These are phyloP conservation scores for Ictalurus furcatus DNA, from an alignment of 2,113 vertebrate species.

Conservation along the genomic window DNA sequence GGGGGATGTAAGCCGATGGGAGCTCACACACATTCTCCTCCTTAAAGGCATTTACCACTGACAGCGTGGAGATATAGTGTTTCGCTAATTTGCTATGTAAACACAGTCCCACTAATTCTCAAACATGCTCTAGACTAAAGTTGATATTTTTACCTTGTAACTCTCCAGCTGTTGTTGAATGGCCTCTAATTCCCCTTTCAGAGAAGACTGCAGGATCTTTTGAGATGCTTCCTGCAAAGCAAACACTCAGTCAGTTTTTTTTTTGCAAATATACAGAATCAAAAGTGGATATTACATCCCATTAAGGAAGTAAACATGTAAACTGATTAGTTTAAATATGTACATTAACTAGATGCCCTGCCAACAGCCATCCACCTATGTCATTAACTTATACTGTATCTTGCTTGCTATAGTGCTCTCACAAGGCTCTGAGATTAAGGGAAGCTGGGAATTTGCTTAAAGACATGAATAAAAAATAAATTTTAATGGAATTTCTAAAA, in stretches of 20 bases:
- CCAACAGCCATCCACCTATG: not conserved
- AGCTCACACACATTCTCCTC: not conserved
- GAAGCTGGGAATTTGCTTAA: not conserved
- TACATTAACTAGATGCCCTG: not conserved
- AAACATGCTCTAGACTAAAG: not conserved
- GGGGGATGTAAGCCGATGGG: not conserved
- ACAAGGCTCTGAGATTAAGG: not conserved
- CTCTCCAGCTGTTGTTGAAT: conserved; percentile 90
- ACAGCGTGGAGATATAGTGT: not conserved
- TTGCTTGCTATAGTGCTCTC: not conserved
- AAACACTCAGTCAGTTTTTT: not conserved
- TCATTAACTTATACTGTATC: not conserved
- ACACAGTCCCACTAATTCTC: not conserved
- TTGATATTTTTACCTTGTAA: conserved; percentile 76
- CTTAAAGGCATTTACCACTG: not conserved
- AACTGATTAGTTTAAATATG: not conserved
- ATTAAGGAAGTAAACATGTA: not conserved
- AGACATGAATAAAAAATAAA: not conserved
- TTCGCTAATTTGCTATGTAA: not conserved
- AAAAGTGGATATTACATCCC: not conserved
- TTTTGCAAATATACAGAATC: not conserved
- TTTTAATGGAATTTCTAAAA: not conserved
- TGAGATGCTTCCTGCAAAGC: conserved; percentile 83
- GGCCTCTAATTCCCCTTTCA: conserved; percentile 90
- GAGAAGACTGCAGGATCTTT: conserved; percentile 79